Evolutionary conservation across 1,140 invertebrate genomes (phyloP).

Genomic region (Callitettix versicolor): DNA sequence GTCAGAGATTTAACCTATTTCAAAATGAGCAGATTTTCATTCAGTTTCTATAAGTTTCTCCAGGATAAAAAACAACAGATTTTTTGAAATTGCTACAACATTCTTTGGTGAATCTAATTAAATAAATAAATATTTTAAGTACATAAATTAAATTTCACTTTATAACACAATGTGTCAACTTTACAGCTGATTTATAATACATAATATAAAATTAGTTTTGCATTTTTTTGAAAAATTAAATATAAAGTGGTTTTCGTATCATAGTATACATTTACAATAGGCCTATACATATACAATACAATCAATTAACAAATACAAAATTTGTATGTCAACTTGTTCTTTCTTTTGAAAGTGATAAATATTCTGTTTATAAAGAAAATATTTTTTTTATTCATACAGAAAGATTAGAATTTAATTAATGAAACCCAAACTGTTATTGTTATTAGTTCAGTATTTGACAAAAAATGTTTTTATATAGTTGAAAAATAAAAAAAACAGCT

Average conservation of each 20-base stretch:
- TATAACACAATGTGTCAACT: neutral
- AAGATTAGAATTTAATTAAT: too few species aligned
- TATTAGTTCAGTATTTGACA: too few species aligned
- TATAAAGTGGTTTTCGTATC: too few species aligned
- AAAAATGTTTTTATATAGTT: too few species aligned
- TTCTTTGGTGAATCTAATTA: constrained; percentile 5
- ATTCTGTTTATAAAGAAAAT: too few species aligned
- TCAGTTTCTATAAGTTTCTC: neutral
- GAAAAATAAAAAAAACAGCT: too few species aligned
- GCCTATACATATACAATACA: too few species aligned
- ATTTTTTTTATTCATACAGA: too few species aligned
- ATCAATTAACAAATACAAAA: too few species aligned
- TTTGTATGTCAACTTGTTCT: neutral
- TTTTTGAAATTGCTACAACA: neutral
- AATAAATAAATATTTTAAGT: neutral
- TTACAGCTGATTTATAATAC: neutral
- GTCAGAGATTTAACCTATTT: neutral
- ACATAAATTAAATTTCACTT: neutral
- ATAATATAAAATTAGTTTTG: neutral
- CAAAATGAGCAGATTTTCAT: constrained; percentile 1
- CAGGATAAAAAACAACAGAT: neutral
- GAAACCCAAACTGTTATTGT: too few species aligned
- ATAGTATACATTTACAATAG: too few species aligned
- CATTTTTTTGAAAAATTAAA: neutral
- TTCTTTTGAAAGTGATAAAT: too few species aligned